Evolutionary conservation across 1,140 invertebrate genomes (phyloP).

Genomic region (Orussus abietinus): DNA sequence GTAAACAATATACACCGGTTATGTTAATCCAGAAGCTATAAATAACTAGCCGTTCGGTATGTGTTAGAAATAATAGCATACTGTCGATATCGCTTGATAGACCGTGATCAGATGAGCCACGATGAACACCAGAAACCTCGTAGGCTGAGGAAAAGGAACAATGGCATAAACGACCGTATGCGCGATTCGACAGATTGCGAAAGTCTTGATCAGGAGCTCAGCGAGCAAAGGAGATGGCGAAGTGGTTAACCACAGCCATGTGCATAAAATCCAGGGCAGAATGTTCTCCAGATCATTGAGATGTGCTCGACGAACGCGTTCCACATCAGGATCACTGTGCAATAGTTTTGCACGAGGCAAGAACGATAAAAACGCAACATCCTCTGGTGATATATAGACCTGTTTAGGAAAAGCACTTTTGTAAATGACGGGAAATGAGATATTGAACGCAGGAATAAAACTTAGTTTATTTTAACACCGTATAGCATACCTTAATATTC

Average conservation of each 20-base stretch:
- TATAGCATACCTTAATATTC: too few relatives aligned
- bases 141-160: conserved; percentile 55
- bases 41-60: too few relatives aligned
- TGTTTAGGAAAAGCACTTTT: too few relatives aligned
- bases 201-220: conserved; percentile 58
- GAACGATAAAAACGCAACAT: conserved; percentile 36
- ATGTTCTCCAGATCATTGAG: conserved; percentile 76
- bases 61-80: conserved; percentile 13
- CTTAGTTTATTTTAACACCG: too few relatives aligned
- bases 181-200: conserved; percentile 56
- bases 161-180: conserved; percentile 66
- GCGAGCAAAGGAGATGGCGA: conserved; percentile 55
- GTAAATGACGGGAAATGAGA: too few relatives aligned
- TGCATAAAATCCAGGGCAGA: conserved; percentile 62
- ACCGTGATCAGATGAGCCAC: conserved; percentile 42
- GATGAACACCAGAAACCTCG: conserved; percentile 53
- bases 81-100: conserved; percentile 27
- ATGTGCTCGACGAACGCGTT: conserved; percentile 57
- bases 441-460: too few relatives aligned
- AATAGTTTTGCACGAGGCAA: conserved; percentile 23
- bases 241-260: conserved; percentile 61
- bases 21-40: too few relatives aligned
- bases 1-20: too few relatives aligned
- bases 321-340: conserved; percentile 33
- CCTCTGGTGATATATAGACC: conserved; percentile 58